Evolutionary conservation across 1,140 invertebrate genomes (phyloP), one percentile per base, ranked within the genome.

Genomic region (Drosophila murphyi): DNA sequence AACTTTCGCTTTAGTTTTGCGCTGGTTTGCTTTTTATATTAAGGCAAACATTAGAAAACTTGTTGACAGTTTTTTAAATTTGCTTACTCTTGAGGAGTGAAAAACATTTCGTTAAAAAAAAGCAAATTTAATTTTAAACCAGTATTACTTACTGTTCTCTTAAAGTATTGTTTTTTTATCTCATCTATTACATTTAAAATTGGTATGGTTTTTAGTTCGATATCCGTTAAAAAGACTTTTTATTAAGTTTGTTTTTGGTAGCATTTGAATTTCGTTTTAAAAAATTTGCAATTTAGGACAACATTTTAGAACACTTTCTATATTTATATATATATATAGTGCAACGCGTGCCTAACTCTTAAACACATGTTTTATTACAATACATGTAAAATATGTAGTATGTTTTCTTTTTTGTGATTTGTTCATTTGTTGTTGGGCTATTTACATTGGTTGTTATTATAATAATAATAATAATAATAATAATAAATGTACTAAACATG

Each of bases 1-100:
- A 80, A 85, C 81, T 85, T 85, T 85, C 81, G 62, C 82, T 88
- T 87, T 88, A 89, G 83, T 89, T 82, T 87, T 60, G 67, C 69
- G 64, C 72, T 83, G 67, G 62, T 59, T 68, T 74, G 55, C 37
- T 72, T 73, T 76, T 69, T 63, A 76, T 69, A 67, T 67, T 47
- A 67, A 64, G 57, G 52, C 48, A 70, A 54, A 45, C 41, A 76
- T 43, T 12, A 41, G 59, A 60, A 69, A 59, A 65, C 64, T 80
- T 85, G 73, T 86, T 71, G 82, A 72, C 45, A 67, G 31, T 59
- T 12, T 54, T 52, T 67, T 67, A 52, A 73, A 74, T 54, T 62
- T 51, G 7, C 47, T 59, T 61, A 32, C 64, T 39, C 52, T 59
- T 60, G 6, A 37, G 60, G 10, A 35, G 28, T n/a, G 39, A 45